These are phyloP conservation scores for rat (Rattus norvegicus) DNA, from an alignment of 2,113 vertebrate species.

Conservation along the genomic window DNA sequence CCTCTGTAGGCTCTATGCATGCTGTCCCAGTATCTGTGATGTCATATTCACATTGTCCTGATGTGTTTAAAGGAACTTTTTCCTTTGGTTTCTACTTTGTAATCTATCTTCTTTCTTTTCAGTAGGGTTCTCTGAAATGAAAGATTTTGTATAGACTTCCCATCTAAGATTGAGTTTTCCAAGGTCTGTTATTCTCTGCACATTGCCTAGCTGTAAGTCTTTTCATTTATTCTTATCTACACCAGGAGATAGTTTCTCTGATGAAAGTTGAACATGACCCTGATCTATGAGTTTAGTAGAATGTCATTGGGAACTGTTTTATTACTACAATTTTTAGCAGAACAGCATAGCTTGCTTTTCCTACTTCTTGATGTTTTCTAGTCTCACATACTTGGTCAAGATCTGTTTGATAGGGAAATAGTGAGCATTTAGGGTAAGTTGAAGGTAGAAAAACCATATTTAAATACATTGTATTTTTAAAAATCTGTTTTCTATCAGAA, in stretches of 20 bases:
- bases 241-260: neutral
- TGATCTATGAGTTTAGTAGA: neutral
- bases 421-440: neutral
- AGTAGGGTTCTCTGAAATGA: no score
- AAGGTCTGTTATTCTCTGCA: neutral
- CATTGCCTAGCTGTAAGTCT: neutral
- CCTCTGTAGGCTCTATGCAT: neutral
- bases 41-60: no score
- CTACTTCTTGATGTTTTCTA: neutral
- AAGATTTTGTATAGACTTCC: neutral
- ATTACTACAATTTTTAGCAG: neutral
- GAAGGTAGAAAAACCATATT: neutral
- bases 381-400: neutral
- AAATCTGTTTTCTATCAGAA: neutral
- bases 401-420: neutral
- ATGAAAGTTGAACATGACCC: accelerated
- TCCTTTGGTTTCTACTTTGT: neutral
- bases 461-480: neutral
- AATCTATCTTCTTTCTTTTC: neutral
- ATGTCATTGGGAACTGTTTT: neutral
- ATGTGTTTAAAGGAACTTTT: neutral
- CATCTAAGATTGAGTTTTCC: neutral
- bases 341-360: neutral
- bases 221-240: neutral
- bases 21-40: neutral